phyloP scores from a whole-genome alignment of 2,888 invertebrate species.

The Trisateles emortualis region DNA sequence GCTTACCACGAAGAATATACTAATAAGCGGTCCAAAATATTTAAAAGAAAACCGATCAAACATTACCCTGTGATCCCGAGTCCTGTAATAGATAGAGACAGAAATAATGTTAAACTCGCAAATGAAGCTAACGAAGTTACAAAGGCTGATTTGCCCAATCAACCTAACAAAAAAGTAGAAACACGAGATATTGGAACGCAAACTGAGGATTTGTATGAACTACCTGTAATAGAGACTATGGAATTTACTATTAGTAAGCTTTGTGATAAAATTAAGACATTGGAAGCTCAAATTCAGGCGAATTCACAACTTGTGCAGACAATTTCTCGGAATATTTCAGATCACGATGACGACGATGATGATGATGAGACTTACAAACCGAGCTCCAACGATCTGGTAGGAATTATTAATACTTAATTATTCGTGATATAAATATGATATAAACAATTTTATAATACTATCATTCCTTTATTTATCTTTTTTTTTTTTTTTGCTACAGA shows the following conservation, averaged over 20 bases:
- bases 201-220: constrained; percentile 51
- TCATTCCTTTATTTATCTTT: not conserved
- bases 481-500: constrained; percentile 12
- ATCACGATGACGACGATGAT: constrained; percentile 24
- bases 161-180: constrained; percentile 13
- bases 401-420: not conserved
- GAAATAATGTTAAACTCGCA: not conserved
- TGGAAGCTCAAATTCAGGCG: constrained; percentile 50
- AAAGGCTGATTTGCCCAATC: not conserved
- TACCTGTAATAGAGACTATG: constrained; percentile 52
- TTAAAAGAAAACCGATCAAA: constrained; percentile 21
- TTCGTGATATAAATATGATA: not conserved
- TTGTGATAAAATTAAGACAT: constrained; percentile 46
- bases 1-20: constrained; percentile 11
- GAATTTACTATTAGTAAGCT: constrained; percentile 52
- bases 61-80: constrained; percentile 13
- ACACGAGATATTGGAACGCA: constrained; percentile 53
- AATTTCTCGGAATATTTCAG: constrained; percentile 18
- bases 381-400: constrained; percentile 20
- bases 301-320: constrained; percentile 12
- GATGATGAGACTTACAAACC: constrained; percentile 23
- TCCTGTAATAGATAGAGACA: not conserved
- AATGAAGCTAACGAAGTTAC: not conserved
- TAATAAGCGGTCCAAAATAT: constrained; percentile 28
- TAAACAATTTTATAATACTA: not conserved